A percentile compares a stretch with the other conserved stretches of the same genome.
phyloP scores from a whole-genome alignment of 2,113 vertebrate genomes.

The Engystomops pustulosus region DNA sequence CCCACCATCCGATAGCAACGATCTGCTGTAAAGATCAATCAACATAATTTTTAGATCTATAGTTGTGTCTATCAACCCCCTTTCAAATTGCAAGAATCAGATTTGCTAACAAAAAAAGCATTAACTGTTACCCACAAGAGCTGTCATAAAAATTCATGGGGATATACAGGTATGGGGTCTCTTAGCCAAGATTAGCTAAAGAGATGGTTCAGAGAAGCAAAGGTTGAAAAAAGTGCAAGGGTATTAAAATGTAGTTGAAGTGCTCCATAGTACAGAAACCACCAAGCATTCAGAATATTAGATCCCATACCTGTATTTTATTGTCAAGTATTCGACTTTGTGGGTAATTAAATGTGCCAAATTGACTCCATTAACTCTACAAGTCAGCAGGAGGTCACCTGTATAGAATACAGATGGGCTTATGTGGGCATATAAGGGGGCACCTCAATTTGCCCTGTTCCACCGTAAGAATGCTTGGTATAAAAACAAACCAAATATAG shows the following conservation, averaged over 20 bases:
- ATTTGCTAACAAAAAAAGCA: too few species aligned
- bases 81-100: neutral
- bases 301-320: slow-evolving; percentile 15
- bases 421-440: neutral
- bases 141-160: neutral
- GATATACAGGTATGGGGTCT: slow-evolving; percentile 21
- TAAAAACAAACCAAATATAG: slow-evolving; percentile 22
- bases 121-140: too few species aligned
- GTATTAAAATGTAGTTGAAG: neutral
- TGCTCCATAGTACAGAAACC: neutral
- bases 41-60: too few species aligned
- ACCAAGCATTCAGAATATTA: neutral
- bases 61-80: neutral
- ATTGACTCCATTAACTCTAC: neutral
- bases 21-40: too few species aligned
- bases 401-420: neutral
- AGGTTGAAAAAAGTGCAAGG: neutral
- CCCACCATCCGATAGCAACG: too few species aligned
- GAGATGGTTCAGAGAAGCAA: neutral
- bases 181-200: neutral
- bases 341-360: neutral
- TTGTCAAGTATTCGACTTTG: neutral
- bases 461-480: neutral
- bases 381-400: neutral
- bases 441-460: neutral